Percentiles rank a stretch among this genome's conserved stretches.
Conservation (phyloP, 2,888 invertebrate species). For the Macrosoma leucophasiata region DNA sequence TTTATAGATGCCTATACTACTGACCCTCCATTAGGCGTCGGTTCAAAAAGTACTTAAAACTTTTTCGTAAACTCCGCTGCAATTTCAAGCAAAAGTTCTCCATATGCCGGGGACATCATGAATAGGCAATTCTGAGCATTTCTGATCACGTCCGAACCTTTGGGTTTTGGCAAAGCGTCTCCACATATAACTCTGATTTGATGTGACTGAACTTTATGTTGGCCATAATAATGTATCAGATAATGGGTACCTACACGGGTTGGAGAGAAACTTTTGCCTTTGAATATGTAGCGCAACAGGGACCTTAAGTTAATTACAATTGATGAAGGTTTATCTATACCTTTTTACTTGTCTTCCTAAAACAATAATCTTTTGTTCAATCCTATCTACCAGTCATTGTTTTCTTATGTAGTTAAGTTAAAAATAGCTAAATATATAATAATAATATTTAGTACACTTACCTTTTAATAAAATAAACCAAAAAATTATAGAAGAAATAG, state of each 20-base stretch:
- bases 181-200: constrained; percentile 41
- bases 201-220: constrained; percentile 28
- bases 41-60: constrained; percentile 27
- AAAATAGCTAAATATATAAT: too few relatives aligned
- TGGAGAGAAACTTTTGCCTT: too few relatives aligned
- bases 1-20: neutral
- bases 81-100: constrained; percentile 40
- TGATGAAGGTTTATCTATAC: too few relatives aligned
- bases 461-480: too few relatives aligned
- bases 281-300: too few relatives aligned
- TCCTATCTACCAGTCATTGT: too few relatives aligned
- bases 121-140: constrained; percentile 61
- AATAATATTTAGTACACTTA: too few relatives aligned
- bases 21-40: neutral
- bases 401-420: too few relatives aligned
- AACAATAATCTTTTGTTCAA: too few relatives aligned
- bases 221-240: constrained; percentile 8
- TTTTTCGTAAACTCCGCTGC: constrained; percentile 33
- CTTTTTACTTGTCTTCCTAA: too few relatives aligned
- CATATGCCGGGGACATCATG: constrained; percentile 45
- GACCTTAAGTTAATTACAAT: too few relatives aligned
- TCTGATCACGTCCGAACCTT: constrained; percentile 55
- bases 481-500: too few relatives aligned
- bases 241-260: neutral
- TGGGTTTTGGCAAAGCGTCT: constrained; percentile 50